Percentiles rank a stretch among this genome's conserved stretches.
phyloP scores from a whole-genome alignment of 2,797 vertebrate species.

The Bovichtus diacanthus region DNA sequence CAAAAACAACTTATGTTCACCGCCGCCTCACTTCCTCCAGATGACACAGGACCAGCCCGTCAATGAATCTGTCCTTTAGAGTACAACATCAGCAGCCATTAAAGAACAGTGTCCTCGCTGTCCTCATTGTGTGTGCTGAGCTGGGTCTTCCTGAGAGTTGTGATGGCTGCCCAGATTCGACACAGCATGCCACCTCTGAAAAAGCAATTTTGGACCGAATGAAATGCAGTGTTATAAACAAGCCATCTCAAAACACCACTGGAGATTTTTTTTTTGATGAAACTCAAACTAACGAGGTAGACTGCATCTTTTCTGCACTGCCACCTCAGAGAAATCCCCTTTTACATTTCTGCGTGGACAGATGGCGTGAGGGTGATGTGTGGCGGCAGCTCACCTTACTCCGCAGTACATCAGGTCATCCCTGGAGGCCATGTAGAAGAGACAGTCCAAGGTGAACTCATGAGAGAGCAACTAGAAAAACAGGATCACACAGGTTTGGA shows the following conservation, averaged over 20 bases:
- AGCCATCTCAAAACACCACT: background rate
- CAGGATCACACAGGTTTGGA: constrained; percentile 20
- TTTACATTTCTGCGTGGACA: constrained; percentile 20
- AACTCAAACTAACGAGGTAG: constrained; percentile 20
- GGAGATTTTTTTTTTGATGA: constrained; percentile 1
- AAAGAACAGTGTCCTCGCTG: constrained; percentile 74
- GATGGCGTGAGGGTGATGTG: constrained; percentile 20
- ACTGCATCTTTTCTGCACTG: background rate
- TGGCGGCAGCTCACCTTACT: constrained; percentile 84
- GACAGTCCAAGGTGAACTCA: constrained; percentile 87
- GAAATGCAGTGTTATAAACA: background rate
- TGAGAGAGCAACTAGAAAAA: constrained; percentile 86
- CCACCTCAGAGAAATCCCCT: background rate
- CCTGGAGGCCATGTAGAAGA: constrained; percentile 84
- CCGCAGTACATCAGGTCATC: constrained; percentile 90
- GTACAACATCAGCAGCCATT: constrained; percentile 44
- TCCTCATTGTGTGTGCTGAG: constrained; percentile 70
- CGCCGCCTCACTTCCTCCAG: constrained; percentile 10
- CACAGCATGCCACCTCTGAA: constrained; percentile 89
- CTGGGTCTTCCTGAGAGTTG: constrained; percentile 67
- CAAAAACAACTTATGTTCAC: constrained; percentile 2
- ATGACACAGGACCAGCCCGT: constrained; percentile 67
- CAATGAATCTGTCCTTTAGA: constrained; percentile 46
- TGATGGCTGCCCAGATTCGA: constrained; percentile 89
- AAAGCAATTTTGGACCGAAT: constrained; percentile 21